Evolutionary conservation across 2,113 vertebrate species (phyloP).

Genomic region (Burhinus bistriatus): DNA sequence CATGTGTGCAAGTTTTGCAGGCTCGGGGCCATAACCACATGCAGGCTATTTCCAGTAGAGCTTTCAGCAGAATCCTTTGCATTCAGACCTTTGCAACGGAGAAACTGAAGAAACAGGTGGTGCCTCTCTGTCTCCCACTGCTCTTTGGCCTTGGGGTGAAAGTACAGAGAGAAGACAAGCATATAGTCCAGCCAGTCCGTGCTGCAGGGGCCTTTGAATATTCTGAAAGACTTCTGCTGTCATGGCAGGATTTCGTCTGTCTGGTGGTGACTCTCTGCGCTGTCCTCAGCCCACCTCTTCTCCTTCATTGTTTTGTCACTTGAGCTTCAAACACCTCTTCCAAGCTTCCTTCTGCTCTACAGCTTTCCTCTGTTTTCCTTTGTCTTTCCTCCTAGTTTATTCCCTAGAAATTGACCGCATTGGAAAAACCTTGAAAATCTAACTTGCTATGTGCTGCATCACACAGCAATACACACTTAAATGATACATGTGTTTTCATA

Average conservation of each 20-base stretch:
- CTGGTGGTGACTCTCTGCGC: background rate
- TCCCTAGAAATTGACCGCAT: rapidly evolving
- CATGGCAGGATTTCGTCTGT: background rate
- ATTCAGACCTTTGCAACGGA: background rate
- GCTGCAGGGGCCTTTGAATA: background rate
- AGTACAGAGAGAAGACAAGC: background rate
- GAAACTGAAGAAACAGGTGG: background rate
- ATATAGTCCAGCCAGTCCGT: background rate
- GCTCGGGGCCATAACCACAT: constrained; percentile 23
- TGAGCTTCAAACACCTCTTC: background rate
- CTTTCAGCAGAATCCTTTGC: background rate
- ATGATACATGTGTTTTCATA: background rate
- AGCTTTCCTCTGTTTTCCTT: background rate
- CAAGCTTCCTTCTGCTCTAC: background rate
- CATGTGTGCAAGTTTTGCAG: background rate
- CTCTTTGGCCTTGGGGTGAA: background rate
- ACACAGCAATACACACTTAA: too few species aligned
- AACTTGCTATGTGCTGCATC: background rate
- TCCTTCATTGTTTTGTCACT: background rate
- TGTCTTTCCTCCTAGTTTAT: background rate
- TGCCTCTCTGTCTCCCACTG: background rate
- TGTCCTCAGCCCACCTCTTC: background rate
- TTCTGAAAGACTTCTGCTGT: background rate
- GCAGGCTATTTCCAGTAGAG: background rate
- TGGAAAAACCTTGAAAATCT: background rate